Evolutionary conservation across 2,888 invertebrate species (phyloP).

Genomic region (Phorcus lineatus): DNA sequence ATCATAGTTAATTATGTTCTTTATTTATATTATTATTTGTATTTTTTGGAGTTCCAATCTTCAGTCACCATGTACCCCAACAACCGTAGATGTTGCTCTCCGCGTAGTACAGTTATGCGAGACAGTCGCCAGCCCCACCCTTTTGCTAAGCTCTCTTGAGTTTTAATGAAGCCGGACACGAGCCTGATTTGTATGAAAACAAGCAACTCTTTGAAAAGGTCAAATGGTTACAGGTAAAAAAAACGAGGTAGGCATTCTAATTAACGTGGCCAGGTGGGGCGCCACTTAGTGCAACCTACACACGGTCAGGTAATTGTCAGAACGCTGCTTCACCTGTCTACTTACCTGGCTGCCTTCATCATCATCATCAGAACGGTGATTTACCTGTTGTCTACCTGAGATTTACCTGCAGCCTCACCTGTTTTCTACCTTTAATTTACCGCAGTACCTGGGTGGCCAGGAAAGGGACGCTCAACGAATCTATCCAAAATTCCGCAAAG

Average conservation of each 20-base stretch:
- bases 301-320: not conserved
- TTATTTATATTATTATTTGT: no score
- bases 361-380: not conserved
- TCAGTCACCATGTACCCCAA: no score
- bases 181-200: conserved; percentile 2
- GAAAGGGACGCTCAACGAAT: not conserved
- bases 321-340: not conserved
- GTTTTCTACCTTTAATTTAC: not conserved
- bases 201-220: conserved; percentile 1
- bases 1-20: no score
- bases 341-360: no score
- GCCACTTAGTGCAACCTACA: not conserved
- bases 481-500: conserved; percentile 15
- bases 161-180: not conserved
- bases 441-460: not conserved
- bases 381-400: conserved; percentile 1
- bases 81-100: no score
- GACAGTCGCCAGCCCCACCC: no score
- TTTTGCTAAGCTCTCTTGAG: no score
- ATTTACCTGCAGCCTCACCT: no score
- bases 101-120: no score
- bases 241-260: not conserved
- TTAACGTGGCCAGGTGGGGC: not conserved
- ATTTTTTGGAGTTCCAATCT: no score
- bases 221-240: not conserved